Evolutionary conservation across 2,888 invertebrate species (phyloP), one percentile per base, ranked within the genome.

Genomic region (Synanthedon formicaeformis): DNA sequence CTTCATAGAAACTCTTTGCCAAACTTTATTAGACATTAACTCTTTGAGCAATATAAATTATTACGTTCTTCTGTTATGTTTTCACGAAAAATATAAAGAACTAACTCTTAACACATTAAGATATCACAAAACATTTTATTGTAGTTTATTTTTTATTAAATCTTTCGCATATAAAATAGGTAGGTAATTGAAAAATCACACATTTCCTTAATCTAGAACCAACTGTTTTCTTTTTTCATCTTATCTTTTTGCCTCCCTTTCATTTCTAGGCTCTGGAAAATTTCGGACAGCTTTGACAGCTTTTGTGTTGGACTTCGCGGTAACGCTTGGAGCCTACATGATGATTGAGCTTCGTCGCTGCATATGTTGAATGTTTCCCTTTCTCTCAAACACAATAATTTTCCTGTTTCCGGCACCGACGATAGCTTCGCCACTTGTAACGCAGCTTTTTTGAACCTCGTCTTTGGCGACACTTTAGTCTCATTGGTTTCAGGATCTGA

Each of bases 181-280:
- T 12, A 45, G n/a, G 58, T 60, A 58, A 59, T 63, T 63, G 63
- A 57, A 67, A n/a, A 60, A 63, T 50, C 16, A 12, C 49, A 49
- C 40, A 11, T 14, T 23, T 13, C 67, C 75, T 75, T 69, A 73
- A 53, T 54, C 64, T 69, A 88, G 65, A 88, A 87, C 88, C 88
- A 88, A 69, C 84, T 85, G 63, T 88, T 81, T 58, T 79, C 88
- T 61, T 77, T 88, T 71, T 78, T 88, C 69, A 85, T 73, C 60
- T 68, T 81, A 48, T 84, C 81, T 59, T 78, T 73, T 55, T 79
- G 74, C 40, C 78, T 70, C 6, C 81, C 79, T 41, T 77, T 81
- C 71, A 84, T 76, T 51, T 87, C 85, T 8, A 87, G 65, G 50
- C 65, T 73, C 67, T 87, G 83, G 53, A 87, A 86, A 59, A 87